A percentile compares a stretch with the other conserved stretches of the same genome.
phyloP scores from a whole-genome alignment of 30 jellyfish, hydroid and myxozoan species.

The Phacellophora camtschatica region DNA sequence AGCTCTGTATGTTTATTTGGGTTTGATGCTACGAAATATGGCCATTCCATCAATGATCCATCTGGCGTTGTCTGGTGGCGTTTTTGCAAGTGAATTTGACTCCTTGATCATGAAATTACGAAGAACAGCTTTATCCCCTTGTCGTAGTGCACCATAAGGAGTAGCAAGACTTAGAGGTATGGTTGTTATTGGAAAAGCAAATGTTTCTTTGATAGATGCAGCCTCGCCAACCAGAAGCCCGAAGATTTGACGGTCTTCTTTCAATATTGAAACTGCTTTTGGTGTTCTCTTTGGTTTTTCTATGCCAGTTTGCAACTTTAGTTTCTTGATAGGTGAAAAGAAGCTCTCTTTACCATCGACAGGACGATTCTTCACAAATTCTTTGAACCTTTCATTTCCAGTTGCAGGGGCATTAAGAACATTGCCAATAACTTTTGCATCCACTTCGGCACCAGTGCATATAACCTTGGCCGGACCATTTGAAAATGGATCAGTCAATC shows the following conservation, averaged over 20 bases:
- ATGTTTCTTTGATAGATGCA: slow-evolving; percentile 7
- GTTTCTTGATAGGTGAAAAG: slow-evolving; percentile 45
- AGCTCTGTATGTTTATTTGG: not conserved
- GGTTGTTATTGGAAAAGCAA: slow-evolving; percentile 24
- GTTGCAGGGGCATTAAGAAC: slow-evolving; percentile 16
- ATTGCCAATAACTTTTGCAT: slow-evolving; percentile 11
- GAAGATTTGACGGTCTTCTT: slow-evolving; percentile 16
- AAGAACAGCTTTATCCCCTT: too few relatives aligned
- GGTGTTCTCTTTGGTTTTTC: slow-evolving; percentile 37
- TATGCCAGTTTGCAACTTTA: slow-evolving; percentile 20
- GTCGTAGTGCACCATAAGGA: too few relatives aligned
- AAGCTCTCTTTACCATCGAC: slow-evolving; percentile 27
- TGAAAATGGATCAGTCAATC: slow-evolving; percentile 13
- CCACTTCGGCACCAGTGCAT: slow-evolving; percentile 31
- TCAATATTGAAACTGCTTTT: slow-evolving; percentile 14
- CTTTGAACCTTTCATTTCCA: slow-evolving; percentile 24
- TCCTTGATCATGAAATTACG: not conserved
- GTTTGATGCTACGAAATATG: slow-evolving; percentile 14
- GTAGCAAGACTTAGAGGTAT: slow-evolving; percentile 5
- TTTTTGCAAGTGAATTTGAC: not conserved
- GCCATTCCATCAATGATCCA: slow-evolving; percentile 49
- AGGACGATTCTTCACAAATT: slow-evolving; percentile 25
- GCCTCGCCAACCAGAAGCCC: slow-evolving; percentile 34
- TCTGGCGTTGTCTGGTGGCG: slow-evolving; percentile 10
- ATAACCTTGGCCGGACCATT: slow-evolving; percentile 21